These are phyloP conservation scores for Cryptoprocta ferox DNA, from an alignment of 2,797 vertebrate species.

Conservation along the genomic window DNA sequence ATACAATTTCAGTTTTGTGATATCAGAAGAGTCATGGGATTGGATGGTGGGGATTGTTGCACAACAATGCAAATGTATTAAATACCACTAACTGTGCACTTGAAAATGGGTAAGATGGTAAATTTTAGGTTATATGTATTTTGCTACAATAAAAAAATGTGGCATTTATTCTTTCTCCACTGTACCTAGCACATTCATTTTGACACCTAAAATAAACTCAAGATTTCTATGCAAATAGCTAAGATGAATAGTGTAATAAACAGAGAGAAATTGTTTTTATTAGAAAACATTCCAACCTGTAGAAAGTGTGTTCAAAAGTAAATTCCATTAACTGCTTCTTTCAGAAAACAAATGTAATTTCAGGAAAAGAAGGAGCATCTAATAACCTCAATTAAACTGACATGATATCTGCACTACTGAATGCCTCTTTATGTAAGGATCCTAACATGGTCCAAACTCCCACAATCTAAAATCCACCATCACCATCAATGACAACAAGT, in stretches of 20 bases:
- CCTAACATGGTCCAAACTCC: neutral
- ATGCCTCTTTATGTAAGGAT: neutral
- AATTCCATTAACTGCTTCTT: neutral
- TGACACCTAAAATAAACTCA: neutral
- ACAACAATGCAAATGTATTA: neutral
- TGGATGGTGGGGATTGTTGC: neutral
- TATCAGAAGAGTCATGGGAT: neutral
- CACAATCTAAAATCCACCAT: neutral
- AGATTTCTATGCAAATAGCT: neutral
- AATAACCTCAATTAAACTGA: neutral
- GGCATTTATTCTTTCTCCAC: neutral
- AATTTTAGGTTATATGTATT: neutral
- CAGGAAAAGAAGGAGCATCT: neutral
- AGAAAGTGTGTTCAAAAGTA: neutral
- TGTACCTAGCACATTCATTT: neutral
- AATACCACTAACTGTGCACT: neutral
- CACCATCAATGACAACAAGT: neutral
- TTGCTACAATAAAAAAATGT: neutral
- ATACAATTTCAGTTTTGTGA: neutral
- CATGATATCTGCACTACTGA: neutral
- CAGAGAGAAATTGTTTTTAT: neutral
- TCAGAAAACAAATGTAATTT: neutral
- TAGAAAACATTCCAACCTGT: neutral
- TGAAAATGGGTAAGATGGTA: neutral
- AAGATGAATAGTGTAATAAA: neutral